Evolutionary conservation across 2,888 invertebrate genomes (phyloP), one percentile per base, ranked within the genome.

Genomic region (Perizoma affinitatum): DNA sequence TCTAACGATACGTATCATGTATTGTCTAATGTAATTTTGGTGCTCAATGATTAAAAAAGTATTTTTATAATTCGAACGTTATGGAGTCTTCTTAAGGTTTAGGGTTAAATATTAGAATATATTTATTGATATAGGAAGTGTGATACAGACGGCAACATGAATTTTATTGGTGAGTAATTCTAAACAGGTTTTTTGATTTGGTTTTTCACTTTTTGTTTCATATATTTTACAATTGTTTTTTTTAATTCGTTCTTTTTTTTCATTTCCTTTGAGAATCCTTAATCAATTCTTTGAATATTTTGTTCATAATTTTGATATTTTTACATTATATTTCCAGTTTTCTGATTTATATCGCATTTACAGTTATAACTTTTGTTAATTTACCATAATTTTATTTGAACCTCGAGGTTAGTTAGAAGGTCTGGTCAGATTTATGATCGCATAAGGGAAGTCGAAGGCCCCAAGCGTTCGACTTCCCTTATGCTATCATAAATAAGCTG

Each of bases 1-100:
- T 80, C 81, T 83, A 86, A 85, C 83, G 76, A 89, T 81, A 90
- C 91, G 91, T 91, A 91, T 90, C 91, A 91, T 89, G 83, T 85
- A 86, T 82, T 83, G 80, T 86, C 79, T 86, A 85, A 80, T 81
- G 76, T 77, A 84, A 84, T 79, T 78, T 89, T 85, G 91, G 91
- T 91, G 91, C 91, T 91, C 90, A 90, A 90, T 76, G 67, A 73
- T 72, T 71, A 77, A 79, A 77, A 79, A 44, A 82, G 80, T 86
- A 86, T 86, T 88, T 90, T 88, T 87, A 67, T 89, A 86, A 85
- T 86, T 78, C 62, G 82, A 80, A 79, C 80, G 77, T 85, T 87
- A 88, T 87, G 87, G 76, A 76, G 76, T 79, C 72, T 80, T 79
- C 81, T 81, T 89, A 83, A 82, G 65, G 65, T 46, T 79, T 81